Evolutionary conservation across 2,888 invertebrate genomes (phyloP).

Genomic region (Drosophila macrothrix): DNA sequence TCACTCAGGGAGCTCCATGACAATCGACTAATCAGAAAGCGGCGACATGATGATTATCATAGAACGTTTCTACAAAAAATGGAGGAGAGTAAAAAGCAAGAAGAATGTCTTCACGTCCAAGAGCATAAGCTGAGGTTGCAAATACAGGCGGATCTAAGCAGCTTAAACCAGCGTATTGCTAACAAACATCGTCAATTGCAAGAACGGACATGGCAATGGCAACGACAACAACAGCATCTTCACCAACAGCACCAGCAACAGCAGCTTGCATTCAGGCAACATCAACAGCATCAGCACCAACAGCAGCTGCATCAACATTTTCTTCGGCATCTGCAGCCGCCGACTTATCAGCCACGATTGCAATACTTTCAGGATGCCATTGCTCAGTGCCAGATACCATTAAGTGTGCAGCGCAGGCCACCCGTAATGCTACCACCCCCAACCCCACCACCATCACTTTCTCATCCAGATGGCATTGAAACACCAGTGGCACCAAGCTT

Average conservation of each 20-base stretch:
- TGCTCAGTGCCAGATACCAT: constrained; percentile 1
- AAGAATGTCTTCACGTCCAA: constrained; percentile 40
- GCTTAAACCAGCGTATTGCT: constrained; percentile 41
- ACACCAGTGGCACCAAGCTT: background rate
- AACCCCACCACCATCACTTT: background rate
- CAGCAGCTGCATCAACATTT: constrained; percentile 24
- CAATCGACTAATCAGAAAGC: constrained; percentile 40
- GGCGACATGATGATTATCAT: constrained; percentile 64
- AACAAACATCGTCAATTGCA: constrained; percentile 34
- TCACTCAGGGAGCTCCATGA: constrained; percentile 35
- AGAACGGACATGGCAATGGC: constrained; percentile 24
- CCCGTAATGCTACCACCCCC: constrained; percentile 7
- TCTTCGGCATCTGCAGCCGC: constrained; percentile 30
- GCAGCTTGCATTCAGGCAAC: constrained; percentile 1
- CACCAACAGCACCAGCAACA: constrained; percentile 6
- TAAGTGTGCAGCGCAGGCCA: background rate
- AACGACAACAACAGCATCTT: constrained; percentile 24
- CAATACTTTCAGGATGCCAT: constrained; percentile 51
- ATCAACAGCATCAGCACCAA: constrained; percentile 10
- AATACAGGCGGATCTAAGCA: constrained; percentile 14
- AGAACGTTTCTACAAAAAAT: constrained; percentile 59
- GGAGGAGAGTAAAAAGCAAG: constrained; percentile 54
- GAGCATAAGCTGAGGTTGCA: constrained; percentile 26
- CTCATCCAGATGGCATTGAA: background rate
- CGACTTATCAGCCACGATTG: constrained; percentile 25